These are phyloP conservation scores for Megalops atlanticus DNA, from an alignment of 2,113 vertebrate genomes.

Conservation along the genomic window DNA sequence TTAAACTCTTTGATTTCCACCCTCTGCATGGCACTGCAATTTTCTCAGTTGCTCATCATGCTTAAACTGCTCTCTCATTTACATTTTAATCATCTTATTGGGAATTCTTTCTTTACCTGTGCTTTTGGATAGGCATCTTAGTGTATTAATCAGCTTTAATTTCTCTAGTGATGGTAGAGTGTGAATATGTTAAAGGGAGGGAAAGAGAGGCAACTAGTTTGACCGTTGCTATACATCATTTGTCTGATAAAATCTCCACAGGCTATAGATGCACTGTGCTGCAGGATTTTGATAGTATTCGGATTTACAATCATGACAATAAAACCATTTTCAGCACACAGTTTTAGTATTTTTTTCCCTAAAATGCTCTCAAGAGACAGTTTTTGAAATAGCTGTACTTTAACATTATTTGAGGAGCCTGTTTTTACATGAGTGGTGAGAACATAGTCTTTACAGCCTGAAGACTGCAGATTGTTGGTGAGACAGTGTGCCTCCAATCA, in stretches of 20 bases:
- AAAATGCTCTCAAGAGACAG: not conserved
- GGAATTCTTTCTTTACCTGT: constrained; percentile 62
- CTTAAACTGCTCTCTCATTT: constrained; percentile 66
- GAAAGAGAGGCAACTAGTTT: not conserved
- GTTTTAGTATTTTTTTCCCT: not conserved
- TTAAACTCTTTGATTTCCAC: constrained; percentile 63
- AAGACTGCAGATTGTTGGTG: not conserved
- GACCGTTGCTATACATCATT: not conserved
- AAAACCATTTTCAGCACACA: not conserved
- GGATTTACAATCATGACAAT: constrained; percentile 1
- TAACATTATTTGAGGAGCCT: not conserved
- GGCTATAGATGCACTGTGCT: too few relatives aligned
- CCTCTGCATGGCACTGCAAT: constrained; percentile 66
- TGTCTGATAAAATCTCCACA: not conserved
- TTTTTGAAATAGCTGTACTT: not conserved
- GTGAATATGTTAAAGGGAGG: not conserved
- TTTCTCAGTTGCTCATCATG: constrained; percentile 70
- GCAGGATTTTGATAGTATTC: too few relatives aligned
- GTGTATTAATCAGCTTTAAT: not conserved
- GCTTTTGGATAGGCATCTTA: constrained; percentile 46
- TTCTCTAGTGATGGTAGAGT: not conserved
- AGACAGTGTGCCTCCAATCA: not conserved
- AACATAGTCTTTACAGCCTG: not conserved
- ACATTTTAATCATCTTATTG: constrained; percentile 62
- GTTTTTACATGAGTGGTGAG: too few relatives aligned